These are phyloP conservation scores for Sakesphorus luctuosus DNA, from an alignment of 2,113 vertebrate genomes.

Conservation along the genomic window DNA sequence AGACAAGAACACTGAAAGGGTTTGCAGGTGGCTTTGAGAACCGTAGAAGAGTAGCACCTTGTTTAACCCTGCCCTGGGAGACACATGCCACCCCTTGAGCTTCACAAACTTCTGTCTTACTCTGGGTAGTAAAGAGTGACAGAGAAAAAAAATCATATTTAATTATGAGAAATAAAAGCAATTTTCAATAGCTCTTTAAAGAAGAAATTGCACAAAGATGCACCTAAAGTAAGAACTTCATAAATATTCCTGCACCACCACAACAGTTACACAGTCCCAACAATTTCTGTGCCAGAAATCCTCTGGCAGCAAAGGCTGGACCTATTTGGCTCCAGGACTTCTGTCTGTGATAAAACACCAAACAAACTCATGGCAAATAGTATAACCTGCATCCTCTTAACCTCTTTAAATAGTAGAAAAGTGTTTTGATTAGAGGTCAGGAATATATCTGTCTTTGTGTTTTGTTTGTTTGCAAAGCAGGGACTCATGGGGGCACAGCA, in stretches of 20 bases:
- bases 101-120: background rate
- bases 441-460: background rate
- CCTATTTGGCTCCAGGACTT: background rate
- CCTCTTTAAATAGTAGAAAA: background rate
- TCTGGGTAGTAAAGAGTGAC: background rate
- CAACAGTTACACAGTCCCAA: background rate
- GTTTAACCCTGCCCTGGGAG: background rate
- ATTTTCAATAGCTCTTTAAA: background rate
- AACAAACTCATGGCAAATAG: background rate
- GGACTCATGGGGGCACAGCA: background rate
- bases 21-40: background rate
- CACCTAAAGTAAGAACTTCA: background rate
- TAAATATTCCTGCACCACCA: background rate
- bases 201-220: background rate
- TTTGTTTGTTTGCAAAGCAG: background rate
- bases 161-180: background rate
- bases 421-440: background rate
- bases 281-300: background rate
- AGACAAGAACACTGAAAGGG: background rate
- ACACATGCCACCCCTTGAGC: rapidly evolving
- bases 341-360: background rate
- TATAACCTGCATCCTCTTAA: background rate
- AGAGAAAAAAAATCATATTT: background rate
- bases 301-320: background rate
- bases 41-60: background rate